These are phyloP conservation scores for Acanthurus leucopareius DNA, from an alignment of 2,797 vertebrate species.

Conservation along the genomic window DNA sequence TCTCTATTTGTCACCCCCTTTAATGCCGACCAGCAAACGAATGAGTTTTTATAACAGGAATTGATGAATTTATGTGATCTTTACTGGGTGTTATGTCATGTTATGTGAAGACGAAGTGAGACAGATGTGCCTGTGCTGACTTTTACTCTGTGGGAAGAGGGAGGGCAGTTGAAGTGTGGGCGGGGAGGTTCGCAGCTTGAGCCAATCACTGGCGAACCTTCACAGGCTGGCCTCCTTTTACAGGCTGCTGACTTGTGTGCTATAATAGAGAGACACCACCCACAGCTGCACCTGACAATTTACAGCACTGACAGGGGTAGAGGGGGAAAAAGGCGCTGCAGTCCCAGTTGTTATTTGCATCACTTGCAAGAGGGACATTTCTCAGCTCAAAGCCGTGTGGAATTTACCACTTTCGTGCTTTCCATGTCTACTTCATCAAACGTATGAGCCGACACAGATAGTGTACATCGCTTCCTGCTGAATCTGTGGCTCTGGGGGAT, in stretches of 20 bases:
- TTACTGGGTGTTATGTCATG: background rate
- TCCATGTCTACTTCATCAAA: slow-evolving; percentile 8
- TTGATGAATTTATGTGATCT: too few relatives aligned
- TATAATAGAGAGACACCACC: slow-evolving; percentile 86
- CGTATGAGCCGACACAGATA: slow-evolving; percentile 18
- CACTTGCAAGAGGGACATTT: slow-evolving; percentile 48
- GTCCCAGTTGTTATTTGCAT: slow-evolving; percentile 58
- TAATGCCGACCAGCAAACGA: background rate
- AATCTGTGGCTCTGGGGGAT: background rate
- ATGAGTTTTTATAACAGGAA: too few relatives aligned
- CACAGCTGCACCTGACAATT: slow-evolving; percentile 91
- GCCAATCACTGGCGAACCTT: slow-evolving; percentile 65
- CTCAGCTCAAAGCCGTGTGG: slow-evolving; percentile 47
- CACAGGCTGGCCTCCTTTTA: slow-evolving; percentile 90
- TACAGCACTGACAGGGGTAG: slow-evolving; percentile 74
- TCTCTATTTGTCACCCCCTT: background rate
- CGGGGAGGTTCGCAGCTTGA: background rate
- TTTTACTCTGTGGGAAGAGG: slow-evolving; percentile 45
- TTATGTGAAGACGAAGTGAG: slow-evolving; percentile 58
- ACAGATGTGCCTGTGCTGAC: slow-evolving; percentile 73
- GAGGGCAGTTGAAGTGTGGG: slow-evolving; percentile 9
- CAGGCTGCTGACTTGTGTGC: slow-evolving; percentile 85
- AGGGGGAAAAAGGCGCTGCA: slow-evolving; percentile 1
- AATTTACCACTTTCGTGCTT: slow-evolving; percentile 54
- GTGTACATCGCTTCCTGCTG: slow-evolving; percentile 9